Percentiles rank a stretch among this genome's conserved stretches.
phyloP scores from a whole-genome alignment of 2,888 invertebrate species.

The Meandrusa payeni region DNA sequence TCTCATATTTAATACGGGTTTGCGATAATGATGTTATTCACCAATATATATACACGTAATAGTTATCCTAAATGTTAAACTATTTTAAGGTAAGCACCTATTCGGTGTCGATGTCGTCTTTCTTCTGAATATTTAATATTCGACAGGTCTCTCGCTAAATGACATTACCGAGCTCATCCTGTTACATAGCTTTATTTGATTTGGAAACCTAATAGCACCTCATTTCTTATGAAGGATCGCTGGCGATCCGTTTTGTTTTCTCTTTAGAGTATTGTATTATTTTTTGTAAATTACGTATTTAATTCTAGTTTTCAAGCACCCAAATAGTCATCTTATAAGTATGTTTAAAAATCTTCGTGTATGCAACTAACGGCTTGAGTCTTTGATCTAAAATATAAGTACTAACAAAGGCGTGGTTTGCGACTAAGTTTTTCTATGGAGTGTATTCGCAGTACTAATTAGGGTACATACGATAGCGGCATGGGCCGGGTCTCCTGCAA shows the following conservation, averaged over 20 bases:
- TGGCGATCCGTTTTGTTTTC: constrained; percentile 75
- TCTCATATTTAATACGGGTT: constrained; percentile 81
- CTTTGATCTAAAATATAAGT: constrained; percentile 62
- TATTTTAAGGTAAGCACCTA: constrained; percentile 77
- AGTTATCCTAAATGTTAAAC: constrained; percentile 74
- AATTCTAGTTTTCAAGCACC: constrained; percentile 57
- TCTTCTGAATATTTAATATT: constrained; percentile 74
- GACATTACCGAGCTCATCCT: constrained; percentile 55
- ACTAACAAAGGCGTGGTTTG: constrained; percentile 75
- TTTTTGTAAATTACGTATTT: constrained; percentile 57
- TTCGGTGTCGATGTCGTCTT: constrained; percentile 70
- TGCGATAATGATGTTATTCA: constrained; percentile 80
- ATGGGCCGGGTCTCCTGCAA: constrained; percentile 76
- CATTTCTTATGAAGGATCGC: constrained; percentile 72
- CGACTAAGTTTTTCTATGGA: constrained; percentile 60
- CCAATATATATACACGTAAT: constrained; percentile 76
- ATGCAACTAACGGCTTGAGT: constrained; percentile 73
- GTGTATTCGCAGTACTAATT: constrained; percentile 43
- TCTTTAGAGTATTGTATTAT: constrained; percentile 71
- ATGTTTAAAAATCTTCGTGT: constrained; percentile 53
- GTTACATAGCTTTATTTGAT: constrained; percentile 65
- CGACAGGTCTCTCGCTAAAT: constrained; percentile 58
- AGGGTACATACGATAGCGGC: constrained; percentile 41
- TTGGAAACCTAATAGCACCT: constrained; percentile 71
- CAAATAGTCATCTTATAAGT: constrained; percentile 49